phyloP scores from a whole-genome alignment of 1,140 invertebrate species.

The Lordiphosa stackelbergi region DNA sequence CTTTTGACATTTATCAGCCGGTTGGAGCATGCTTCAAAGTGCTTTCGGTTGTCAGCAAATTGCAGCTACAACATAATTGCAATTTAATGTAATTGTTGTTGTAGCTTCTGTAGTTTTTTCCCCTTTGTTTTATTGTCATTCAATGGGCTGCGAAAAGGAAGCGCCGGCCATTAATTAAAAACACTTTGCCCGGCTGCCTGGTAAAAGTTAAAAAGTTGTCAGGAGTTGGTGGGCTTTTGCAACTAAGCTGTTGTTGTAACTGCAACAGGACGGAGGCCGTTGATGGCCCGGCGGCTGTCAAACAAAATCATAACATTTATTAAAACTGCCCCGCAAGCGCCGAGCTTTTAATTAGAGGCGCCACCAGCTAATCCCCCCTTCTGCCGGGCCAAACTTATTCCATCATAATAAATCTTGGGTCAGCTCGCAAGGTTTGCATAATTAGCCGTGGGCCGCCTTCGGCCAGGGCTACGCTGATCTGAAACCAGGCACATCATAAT shows the following conservation, averaged over 20 bases:
- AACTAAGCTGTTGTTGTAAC: conserved; percentile 9
- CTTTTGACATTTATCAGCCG: conserved; percentile 41
- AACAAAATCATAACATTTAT: conserved; percentile 68
- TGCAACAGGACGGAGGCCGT: conserved; percentile 10
- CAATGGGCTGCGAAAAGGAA: conserved; percentile 47
- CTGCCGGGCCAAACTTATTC: conserved; percentile 57
- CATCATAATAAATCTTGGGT: conserved; percentile 70
- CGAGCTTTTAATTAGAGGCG: conserved; percentile 66
- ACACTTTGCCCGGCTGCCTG: conserved; percentile 40
- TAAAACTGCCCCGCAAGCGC: conserved; percentile 46
- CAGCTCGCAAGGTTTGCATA: conserved; percentile 52
- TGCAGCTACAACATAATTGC: conserved; percentile 58
- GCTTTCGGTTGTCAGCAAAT: conserved; percentile 39
- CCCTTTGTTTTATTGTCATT: conserved; percentile 44
- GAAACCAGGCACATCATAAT: conserved; percentile 47
- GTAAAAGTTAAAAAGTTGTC: conserved; percentile 7
- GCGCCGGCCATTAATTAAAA: conserved; percentile 66
- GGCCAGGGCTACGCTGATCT: neutral
- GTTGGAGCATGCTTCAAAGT: conserved; percentile 36
- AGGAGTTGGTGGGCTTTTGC: neutral
- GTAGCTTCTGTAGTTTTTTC: neutral
- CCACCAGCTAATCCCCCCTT: conserved; percentile 1
- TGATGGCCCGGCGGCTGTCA: conserved; percentile 39
- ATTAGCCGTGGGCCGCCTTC: conserved; percentile 48
- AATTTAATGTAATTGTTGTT: conserved; percentile 61